phyloP scores from a whole-genome alignment of 2,113 vertebrate genomes.

The Balaenoptera acutorostrata region DNA sequence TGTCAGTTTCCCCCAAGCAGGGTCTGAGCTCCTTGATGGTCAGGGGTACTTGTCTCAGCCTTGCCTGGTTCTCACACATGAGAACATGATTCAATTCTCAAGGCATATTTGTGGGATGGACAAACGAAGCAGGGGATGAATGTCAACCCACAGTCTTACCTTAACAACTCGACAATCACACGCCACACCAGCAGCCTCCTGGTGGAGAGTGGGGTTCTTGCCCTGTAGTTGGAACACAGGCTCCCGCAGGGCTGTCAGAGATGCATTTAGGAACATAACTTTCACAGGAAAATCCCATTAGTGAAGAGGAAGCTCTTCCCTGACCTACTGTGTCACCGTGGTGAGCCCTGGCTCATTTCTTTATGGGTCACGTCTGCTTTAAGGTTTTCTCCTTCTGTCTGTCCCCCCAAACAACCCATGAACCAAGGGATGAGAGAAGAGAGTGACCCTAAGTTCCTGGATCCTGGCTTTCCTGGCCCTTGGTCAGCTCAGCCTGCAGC shows the following conservation, averaged over 20 bases:
- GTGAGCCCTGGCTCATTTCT: background rate
- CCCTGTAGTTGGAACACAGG: background rate
- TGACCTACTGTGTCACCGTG: background rate
- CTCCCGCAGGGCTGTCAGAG: background rate
- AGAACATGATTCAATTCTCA: background rate
- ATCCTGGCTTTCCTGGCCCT: background rate
- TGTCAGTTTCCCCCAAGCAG: fast-evolving
- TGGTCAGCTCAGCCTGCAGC: fast-evolving
- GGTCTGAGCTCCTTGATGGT: fast-evolving
- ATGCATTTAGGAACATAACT: too few relatives aligned
- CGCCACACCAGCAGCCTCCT: fast-evolving
- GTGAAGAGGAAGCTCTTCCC: too few relatives aligned
- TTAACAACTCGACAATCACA: fast-evolving
- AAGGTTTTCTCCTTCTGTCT: too few relatives aligned
- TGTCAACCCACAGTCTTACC: background rate
- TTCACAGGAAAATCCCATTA: too few relatives aligned
- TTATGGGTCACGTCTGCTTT: background rate
- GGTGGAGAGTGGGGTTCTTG: background rate
- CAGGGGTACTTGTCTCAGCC: background rate
- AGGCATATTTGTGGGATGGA: fast-evolving
- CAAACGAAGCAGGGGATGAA: background rate
- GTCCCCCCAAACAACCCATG: background rate
- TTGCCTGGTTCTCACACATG: background rate
- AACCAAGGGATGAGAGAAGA: background rate
- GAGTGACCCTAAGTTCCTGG: background rate